These are phyloP conservation scores for Acanthiza pusilla DNA, from an alignment of 2,797 vertebrate genomes.

Conservation along the genomic window DNA sequence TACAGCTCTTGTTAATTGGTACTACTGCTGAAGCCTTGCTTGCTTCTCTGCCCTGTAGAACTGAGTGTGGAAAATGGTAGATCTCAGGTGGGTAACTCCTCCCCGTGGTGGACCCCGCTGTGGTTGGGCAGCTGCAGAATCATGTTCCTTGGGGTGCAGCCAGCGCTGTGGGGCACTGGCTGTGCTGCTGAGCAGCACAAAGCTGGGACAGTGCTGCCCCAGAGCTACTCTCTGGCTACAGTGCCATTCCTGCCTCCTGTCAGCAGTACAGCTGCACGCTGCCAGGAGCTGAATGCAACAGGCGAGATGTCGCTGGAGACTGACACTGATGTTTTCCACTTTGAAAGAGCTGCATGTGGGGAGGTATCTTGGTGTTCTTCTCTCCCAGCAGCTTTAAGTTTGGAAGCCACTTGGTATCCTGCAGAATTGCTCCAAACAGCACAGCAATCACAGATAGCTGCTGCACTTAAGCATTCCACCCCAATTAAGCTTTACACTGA, in stretches of 20 bases:
- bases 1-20: neutral
- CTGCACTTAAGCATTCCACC: neutral
- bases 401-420: neutral
- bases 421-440: neutral
- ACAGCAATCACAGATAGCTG: neutral
- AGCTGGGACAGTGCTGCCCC: neutral
- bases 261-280: neutral
- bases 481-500: neutral
- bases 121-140: neutral
- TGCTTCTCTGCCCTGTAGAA: neutral
- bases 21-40: neutral
- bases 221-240: neutral
- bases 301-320: rapidly evolving
- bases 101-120: neutral
- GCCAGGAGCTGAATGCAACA: neutral
- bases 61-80: neutral
- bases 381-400: neutral
- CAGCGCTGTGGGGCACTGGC: neutral
- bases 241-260: neutral
- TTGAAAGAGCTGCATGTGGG: neutral
- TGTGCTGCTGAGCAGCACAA: rapidly evolving
- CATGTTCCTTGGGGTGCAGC: neutral
- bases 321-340: neutral
- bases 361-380: neutral
- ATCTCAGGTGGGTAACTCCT: neutral